phyloP scores from a whole-genome alignment of 2,797 vertebrate species.

The Arctocebus calabarensis region DNA sequence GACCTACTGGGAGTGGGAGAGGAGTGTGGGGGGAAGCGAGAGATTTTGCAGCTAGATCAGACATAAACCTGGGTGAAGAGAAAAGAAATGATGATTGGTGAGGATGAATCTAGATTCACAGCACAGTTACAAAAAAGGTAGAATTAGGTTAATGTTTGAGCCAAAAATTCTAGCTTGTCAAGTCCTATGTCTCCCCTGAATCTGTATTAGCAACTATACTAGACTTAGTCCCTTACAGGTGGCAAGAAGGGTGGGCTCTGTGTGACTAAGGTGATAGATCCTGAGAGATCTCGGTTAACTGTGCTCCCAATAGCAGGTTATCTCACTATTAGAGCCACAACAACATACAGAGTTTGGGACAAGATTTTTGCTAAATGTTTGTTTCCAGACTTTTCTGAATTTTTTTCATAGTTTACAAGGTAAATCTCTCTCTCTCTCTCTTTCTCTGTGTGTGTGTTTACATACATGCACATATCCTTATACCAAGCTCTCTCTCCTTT shows the following conservation, averaged over 20 bases:
- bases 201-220: background rate
- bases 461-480: too few relatives aligned
- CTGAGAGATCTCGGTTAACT: too few relatives aligned
- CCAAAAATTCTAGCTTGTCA: background rate
- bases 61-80: background rate
- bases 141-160: background rate
- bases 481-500: background rate
- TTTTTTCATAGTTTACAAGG: background rate
- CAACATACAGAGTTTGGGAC: background rate
- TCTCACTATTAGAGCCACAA: background rate
- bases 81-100: background rate
- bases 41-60: background rate
- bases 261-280: background rate
- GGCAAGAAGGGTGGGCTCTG: background rate
- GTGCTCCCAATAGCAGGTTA: background rate
- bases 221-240: background rate
- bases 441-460: too few relatives aligned
- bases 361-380: background rate
- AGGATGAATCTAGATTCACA: background rate
- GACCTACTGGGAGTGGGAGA: rapidly evolving
- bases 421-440: too few relatives aligned
- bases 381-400: background rate
- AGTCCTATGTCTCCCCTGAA: background rate
- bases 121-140: background rate
- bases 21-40: rapidly evolving